A percentile compares a stretch with the other conserved stretches of the same genome.
These are phyloP conservation scores for Pantelozetes paolii DNA, from an alignment of 2,888 invertebrate species.

Conservation along the genomic window DNA sequence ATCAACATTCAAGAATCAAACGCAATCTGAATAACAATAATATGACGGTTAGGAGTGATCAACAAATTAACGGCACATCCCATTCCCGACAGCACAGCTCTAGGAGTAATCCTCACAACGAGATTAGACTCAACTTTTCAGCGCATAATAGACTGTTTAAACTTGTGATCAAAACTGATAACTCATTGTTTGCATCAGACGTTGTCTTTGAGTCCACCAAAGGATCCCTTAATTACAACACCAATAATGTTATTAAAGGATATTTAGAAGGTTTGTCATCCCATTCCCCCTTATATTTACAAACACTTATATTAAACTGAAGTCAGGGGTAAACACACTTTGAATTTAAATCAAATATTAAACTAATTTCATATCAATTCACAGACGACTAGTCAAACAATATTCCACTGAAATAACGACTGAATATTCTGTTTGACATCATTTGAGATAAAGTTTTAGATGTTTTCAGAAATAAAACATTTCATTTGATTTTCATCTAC, in stretches of 20 bases:
- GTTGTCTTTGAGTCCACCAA: constrained; percentile 63
- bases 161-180: constrained; percentile 62
- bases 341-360: too few relatives aligned
- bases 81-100: background rate
- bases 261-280: constrained; percentile 66
- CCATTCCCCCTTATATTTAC: too few relatives aligned
- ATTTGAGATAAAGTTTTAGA: too few relatives aligned
- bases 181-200: constrained; percentile 69
- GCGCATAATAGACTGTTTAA: constrained; percentile 71
- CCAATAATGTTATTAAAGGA: constrained; percentile 69
- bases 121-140: constrained; percentile 61
- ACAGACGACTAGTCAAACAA: too few relatives aligned
- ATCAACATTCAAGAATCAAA: constrained; percentile 56
- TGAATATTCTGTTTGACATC: too few relatives aligned
- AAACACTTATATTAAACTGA: too few relatives aligned
- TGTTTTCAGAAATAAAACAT: too few relatives aligned
- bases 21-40: constrained; percentile 47
- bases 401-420: too few relatives aligned
- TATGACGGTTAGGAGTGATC: too few relatives aligned
- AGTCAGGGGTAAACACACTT: too few relatives aligned
- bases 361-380: too few relatives aligned
- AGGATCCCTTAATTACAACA: constrained; percentile 56
- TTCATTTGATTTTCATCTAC: too few relatives aligned
- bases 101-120: constrained; percentile 49
- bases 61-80: constrained; percentile 44